phyloP scores from a whole-genome alignment of 2,113 vertebrate species.

The Micronisus gabar region DNA sequence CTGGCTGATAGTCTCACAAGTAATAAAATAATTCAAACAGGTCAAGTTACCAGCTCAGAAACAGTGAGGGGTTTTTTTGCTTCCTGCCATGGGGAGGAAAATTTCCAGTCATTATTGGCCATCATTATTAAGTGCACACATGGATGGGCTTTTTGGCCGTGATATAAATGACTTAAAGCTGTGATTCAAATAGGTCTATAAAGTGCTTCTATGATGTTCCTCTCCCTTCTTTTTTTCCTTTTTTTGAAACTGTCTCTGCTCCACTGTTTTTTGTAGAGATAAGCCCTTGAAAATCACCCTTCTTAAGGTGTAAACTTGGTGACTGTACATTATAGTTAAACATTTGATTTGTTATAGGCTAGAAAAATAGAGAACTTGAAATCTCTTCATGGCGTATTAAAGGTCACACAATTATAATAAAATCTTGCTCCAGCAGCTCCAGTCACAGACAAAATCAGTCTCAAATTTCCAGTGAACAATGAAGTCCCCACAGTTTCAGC shows the following conservation, averaged over 20 bases:
- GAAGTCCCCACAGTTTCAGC: constrained; percentile 50
- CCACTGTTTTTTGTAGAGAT: constrained; percentile 38
- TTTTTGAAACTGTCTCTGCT: constrained; percentile 26
- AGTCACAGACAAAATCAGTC: constrained; percentile 62
- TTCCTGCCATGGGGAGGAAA: background rate
- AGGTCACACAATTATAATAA: constrained; percentile 70
- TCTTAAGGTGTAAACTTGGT: constrained; percentile 63
- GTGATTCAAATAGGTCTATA: constrained; percentile 55
- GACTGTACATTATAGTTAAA: constrained; percentile 54
- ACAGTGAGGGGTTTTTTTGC: background rate
- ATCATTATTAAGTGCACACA: constrained; percentile 43
- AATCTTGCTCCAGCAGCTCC: constrained; percentile 57
- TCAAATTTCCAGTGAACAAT: constrained; percentile 65
- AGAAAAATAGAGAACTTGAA: constrained; percentile 62
- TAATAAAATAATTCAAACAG: constrained; percentile 35
- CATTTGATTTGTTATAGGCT: constrained; percentile 63
- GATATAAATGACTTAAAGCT: constrained; percentile 56
- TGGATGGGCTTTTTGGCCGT: constrained; percentile 19
- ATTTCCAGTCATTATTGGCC: background rate
- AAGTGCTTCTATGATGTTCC: constrained; percentile 54
- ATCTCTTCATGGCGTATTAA: constrained; percentile 63
- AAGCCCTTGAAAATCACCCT: constrained; percentile 58
- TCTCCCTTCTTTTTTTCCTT: constrained; percentile 18
- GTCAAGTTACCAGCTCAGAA: constrained; percentile 31
- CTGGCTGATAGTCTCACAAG: background rate